Evolutionary conservation across 2,888 invertebrate genomes (phyloP).

Genomic region (Drosophila prostipennis): DNA sequence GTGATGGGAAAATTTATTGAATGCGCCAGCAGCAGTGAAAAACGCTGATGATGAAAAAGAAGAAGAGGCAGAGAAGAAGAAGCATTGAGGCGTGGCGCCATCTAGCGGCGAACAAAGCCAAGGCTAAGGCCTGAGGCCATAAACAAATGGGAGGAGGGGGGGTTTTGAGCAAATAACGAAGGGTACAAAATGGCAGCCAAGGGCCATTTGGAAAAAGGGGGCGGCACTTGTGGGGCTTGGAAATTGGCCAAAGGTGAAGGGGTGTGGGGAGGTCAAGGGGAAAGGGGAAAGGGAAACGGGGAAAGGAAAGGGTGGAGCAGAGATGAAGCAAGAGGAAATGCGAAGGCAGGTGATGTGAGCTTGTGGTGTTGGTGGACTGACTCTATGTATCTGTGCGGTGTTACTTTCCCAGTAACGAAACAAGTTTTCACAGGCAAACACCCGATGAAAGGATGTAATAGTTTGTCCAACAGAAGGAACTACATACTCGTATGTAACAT

Average conservation of each 20-base stretch:
- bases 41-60: constrained; percentile 3
- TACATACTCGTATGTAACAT: too few species aligned
- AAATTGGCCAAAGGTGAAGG: constrained; percentile 41
- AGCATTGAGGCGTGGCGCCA: constrained; percentile 50
- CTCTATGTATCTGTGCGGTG: constrained; percentile 16
- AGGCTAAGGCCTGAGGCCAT: constrained; percentile 46
- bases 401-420: constrained; percentile 58
- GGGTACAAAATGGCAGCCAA: constrained; percentile 58
- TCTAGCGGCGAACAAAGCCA: constrained; percentile 45
- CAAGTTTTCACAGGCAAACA: constrained; percentile 44
- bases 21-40: constrained; percentile 36
- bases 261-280: background rate
- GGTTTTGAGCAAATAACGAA: constrained; percentile 5
- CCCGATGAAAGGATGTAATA: background rate
- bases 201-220: constrained; percentile 31
- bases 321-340: constrained; percentile 21
- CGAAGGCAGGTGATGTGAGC: constrained; percentile 41
- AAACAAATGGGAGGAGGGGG: constrained; percentile 30
- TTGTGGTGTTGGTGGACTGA: constrained; percentile 17
- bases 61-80: constrained; percentile 3
- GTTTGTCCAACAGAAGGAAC: too few species aligned
- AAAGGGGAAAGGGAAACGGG: background rate
- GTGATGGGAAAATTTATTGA: constrained; percentile 47
- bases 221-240: constrained; percentile 60
- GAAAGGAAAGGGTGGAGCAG: background rate